These are phyloP conservation scores for Cephonodes hylas DNA, from an alignment of 2,888 invertebrate species.

Conservation along the genomic window DNA sequence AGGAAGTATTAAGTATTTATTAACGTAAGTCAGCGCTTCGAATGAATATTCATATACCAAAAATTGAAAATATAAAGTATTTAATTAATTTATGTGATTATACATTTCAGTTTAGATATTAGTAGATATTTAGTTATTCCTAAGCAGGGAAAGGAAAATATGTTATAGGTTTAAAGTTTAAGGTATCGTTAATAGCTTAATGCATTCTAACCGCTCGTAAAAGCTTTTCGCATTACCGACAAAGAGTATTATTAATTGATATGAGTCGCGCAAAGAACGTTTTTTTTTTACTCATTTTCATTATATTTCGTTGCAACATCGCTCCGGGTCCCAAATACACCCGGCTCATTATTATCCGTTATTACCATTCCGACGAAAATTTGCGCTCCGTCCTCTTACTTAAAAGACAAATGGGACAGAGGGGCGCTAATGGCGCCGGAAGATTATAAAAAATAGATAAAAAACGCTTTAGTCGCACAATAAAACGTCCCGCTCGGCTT, in stretches of 20 bases:
- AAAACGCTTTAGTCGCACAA: slow-evolving; percentile 4
- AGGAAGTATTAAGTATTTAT: too few species aligned
- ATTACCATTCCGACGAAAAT: slow-evolving; percentile 9
- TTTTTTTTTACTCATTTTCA: slow-evolving; percentile 2
- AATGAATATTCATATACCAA: too few species aligned
- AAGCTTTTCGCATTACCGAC: neutral
- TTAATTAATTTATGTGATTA: too few species aligned
- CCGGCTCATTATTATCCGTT: slow-evolving; percentile 9
- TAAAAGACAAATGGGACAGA: slow-evolving; percentile 8
- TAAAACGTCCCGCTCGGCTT: neutral
- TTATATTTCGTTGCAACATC: slow-evolving; percentile 2
- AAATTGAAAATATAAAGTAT: too few species aligned
- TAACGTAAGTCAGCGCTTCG: too few species aligned
- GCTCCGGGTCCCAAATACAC: neutral
- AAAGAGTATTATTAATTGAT: neutral
- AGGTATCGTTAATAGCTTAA: neutral
- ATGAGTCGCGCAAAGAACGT: neutral
- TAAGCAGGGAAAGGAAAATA: neutral
- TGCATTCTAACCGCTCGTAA: slow-evolving; percentile 10
- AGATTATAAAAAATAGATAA: slow-evolving; percentile 10
- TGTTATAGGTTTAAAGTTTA: neutral
- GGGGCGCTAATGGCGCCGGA: slow-evolving; percentile 11
- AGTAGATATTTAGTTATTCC: neutral
- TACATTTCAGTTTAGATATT: too few species aligned
- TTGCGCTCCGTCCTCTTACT: slow-evolving; percentile 7